Evolutionary conservation across 2,113 vertebrate species (phyloP), one percentile per base, ranked within the genome.

Genomic region (Oenanthe oenanthe): DNA sequence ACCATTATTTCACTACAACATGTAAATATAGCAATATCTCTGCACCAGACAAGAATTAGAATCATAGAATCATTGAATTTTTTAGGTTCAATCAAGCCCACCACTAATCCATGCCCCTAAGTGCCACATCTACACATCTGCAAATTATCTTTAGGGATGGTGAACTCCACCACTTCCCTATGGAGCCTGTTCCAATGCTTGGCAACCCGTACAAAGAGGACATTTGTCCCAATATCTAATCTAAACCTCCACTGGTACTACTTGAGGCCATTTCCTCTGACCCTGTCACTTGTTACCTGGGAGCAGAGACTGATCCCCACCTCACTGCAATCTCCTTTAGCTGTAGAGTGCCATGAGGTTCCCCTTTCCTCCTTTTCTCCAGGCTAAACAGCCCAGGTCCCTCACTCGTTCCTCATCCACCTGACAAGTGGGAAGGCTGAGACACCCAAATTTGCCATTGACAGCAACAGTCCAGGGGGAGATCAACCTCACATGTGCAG

Each of bases 341-440:
- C 3, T n/a, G 5, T 22, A n/a, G 13, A 17, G n/a, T 53, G 13
- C 0, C 0, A 10, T 40, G 14, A 17, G 19, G 24, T 5, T 10
- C 6, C 24, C 58, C n/a, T 51, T 25, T 65, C 20, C 20, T 65
- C 7, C 14, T 66, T 34, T 53, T 47, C 29, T 78, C 45, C 53
- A 32, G 38, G 4, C 14, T 56, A 24, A 74, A 29, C 15, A 54
- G 5, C 2, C 25, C 60, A 36, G 6, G 13, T 60, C 17, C n/a
- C 12, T 34, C 53, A 54, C 10, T 18, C 12, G 8, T 28, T 22
- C 18, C 16, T 71, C 38, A 34, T 68, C 54, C 72, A 5, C 11
- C 4, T 6, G 53, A 71, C 12, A 62, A 53, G 10, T 18, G 13
- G 12, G 29, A 73, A 87, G 47, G 20, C 51, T 80, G 40, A 56